phyloP scores from a whole-genome alignment of 2,888 invertebrate genomes.

The Anorthoa munda region DNA sequence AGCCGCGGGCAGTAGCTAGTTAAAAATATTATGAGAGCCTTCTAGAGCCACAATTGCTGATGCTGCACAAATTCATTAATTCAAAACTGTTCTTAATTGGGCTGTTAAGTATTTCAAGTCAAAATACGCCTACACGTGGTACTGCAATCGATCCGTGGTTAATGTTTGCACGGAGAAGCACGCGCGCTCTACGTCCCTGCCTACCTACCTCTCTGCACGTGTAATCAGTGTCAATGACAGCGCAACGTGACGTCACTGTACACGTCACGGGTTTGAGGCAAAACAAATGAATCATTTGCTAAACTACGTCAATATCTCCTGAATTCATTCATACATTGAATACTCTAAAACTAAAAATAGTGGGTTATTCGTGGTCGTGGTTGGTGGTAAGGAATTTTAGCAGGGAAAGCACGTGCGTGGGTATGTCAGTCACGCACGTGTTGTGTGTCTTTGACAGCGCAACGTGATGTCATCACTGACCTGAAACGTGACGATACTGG shows the following conservation, averaged over 20 bases:
- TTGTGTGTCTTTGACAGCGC: slow-evolving; percentile 25
- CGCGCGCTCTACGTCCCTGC: slow-evolving; percentile 40
- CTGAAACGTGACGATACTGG: slow-evolving; percentile 21
- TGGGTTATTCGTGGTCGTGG: slow-evolving; percentile 12
- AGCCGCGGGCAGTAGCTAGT: too few species aligned
- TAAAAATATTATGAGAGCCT: too few species aligned
- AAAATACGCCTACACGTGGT: slow-evolving; percentile 55
- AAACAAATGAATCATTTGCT: slow-evolving; percentile 38
- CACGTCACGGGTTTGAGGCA: slow-evolving; percentile 48
- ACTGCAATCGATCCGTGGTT: slow-evolving; percentile 57
- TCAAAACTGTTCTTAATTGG: neutral
- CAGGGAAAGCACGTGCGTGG: neutral
- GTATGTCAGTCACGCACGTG: slow-evolving; percentile 19
- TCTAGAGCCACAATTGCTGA: neutral
- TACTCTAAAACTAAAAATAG: slow-evolving; percentile 18
- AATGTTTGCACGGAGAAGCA: slow-evolving; percentile 53
- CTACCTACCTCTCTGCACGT: slow-evolving; percentile 43
- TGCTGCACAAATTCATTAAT: neutral
- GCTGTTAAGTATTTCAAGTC: slow-evolving; percentile 10
- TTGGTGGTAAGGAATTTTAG: neutral
- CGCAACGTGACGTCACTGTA: slow-evolving; percentile 48
- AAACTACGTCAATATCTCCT: slow-evolving; percentile 8
- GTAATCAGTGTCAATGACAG: slow-evolving; percentile 49
- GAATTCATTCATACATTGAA: slow-evolving; percentile 35
- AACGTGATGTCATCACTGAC: slow-evolving; percentile 7